A percentile compares a stretch with the other conserved stretches of the same genome.
phyloP scores from a whole-genome alignment of 2,797 vertebrate genomes.

The Microcaecilia unicolor region DNA sequence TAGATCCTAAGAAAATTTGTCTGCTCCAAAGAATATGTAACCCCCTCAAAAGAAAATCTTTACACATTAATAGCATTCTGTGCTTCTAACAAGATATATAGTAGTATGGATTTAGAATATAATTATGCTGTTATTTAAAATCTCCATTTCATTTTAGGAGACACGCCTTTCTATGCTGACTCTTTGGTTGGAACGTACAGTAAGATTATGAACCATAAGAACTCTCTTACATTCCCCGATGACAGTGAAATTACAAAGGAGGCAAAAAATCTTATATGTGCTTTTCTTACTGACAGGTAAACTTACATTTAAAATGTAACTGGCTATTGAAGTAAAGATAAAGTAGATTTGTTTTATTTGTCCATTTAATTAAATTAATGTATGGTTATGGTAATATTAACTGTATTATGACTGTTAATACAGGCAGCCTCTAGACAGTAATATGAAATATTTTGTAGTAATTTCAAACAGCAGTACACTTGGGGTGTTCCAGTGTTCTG shows the following conservation, averaged over 20 bases:
- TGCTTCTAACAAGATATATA: neutral
- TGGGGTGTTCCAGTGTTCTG: too few relatives aligned
- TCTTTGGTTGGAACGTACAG: constrained; percentile 96
- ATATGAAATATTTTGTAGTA: too few relatives aligned
- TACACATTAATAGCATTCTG: neutral
- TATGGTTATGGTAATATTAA: too few relatives aligned
- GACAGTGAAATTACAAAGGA: constrained; percentile 96
- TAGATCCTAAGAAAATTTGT: neutral
- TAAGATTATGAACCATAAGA: constrained; percentile 99
- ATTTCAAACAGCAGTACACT: too few relatives aligned
- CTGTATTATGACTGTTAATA: too few relatives aligned
- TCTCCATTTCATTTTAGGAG: constrained; percentile 61
- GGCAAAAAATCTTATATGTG: constrained; percentile 96
- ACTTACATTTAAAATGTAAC: too few relatives aligned
- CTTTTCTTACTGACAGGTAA: constrained; percentile 94
- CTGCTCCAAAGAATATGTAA: neutral
- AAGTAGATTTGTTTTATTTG: too few relatives aligned
- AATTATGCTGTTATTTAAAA: constrained; percentile 1
- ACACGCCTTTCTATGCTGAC: constrained; percentile 97
- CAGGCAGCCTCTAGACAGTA: too few relatives aligned
- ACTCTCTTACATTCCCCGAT: constrained; percentile 90
- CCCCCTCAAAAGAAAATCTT: neutral
- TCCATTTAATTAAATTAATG: too few relatives aligned
- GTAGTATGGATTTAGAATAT: neutral
- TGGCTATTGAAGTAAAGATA: too few relatives aligned